Conservation (phyloP, 2,797 vertebrate species). For the Labeo calbasu region DNA sequence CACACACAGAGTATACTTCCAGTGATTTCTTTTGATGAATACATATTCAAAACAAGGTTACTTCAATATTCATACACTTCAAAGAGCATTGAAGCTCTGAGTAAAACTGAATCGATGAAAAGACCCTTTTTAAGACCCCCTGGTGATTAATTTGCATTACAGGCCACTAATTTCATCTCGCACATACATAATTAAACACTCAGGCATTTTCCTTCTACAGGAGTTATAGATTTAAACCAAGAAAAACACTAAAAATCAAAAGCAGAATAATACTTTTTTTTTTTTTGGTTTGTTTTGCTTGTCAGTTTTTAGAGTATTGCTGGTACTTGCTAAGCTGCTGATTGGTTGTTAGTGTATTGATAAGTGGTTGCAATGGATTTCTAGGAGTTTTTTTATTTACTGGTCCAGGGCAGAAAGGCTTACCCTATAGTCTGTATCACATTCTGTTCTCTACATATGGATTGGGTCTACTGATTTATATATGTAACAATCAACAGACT, state of each 20-base stretch:
- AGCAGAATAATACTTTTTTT: not conserved
- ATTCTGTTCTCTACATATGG: not conserved
- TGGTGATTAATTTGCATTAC: not conserved
- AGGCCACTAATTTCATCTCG: not conserved
- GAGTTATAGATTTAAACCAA: not conserved
- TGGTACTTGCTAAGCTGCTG: too few relatives aligned
- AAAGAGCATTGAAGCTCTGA: not conserved
- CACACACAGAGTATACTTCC: conserved; percentile 21
- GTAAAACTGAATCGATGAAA: not conserved
- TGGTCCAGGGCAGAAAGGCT: not conserved
- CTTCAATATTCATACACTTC: conserved; percentile 48
- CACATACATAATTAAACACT: not conserved
- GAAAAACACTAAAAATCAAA: not conserved
- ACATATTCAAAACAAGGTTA: conserved; percentile 15
- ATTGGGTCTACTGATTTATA: not conserved
- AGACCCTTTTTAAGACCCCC: not conserved
- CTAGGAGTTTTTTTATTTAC: not conserved
- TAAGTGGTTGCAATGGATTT: not conserved
- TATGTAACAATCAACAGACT: not conserved
- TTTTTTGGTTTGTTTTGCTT: too few relatives aligned
- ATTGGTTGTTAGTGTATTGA: not conserved
- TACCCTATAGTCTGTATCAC: not conserved
- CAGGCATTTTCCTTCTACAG: not conserved
- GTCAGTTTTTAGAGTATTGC: too few relatives aligned
- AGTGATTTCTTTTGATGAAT: conserved; percentile 28